These are phyloP conservation scores for Solenodon paradoxus DNA, from an alignment of 2,113 vertebrate species.

Conservation along the genomic window DNA sequence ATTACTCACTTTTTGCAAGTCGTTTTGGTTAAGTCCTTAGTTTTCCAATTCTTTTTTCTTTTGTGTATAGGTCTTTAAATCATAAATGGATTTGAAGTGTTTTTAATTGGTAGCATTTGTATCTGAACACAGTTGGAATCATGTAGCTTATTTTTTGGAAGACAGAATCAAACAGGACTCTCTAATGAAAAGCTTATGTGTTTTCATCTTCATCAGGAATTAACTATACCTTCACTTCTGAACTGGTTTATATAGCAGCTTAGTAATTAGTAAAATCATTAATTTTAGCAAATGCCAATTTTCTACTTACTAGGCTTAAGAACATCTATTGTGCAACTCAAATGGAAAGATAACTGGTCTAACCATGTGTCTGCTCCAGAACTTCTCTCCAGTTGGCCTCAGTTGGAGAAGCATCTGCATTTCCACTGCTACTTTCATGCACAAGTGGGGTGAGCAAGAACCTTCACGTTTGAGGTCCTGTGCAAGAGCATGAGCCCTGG, in stretches of 20 bases:
- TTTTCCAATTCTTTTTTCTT: background rate
- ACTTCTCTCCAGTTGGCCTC: background rate
- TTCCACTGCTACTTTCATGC: background rate
- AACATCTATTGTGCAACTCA: background rate
- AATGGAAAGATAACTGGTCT: background rate
- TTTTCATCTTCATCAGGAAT: background rate
- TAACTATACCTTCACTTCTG: background rate
- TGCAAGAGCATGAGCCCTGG: background rate
- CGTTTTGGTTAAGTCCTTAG: background rate
- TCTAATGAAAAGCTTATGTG: background rate
- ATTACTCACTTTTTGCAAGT: conserved; percentile 4
- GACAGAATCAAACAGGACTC: background rate
- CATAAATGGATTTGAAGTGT: conserved; percentile 6
- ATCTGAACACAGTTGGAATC: background rate
- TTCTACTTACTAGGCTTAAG: background rate
- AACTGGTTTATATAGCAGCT: background rate
- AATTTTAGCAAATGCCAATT: background rate
- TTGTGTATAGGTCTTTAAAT: background rate
- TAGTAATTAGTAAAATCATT: background rate
- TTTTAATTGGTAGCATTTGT: conserved; percentile 4
- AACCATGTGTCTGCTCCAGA: background rate
- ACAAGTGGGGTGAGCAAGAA: background rate
- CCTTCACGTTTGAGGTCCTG: background rate
- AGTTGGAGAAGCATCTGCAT: background rate
- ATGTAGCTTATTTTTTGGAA: background rate